phyloP scores from a whole-genome alignment of 2,113 vertebrate species.

The Carettochelys insculpta region DNA sequence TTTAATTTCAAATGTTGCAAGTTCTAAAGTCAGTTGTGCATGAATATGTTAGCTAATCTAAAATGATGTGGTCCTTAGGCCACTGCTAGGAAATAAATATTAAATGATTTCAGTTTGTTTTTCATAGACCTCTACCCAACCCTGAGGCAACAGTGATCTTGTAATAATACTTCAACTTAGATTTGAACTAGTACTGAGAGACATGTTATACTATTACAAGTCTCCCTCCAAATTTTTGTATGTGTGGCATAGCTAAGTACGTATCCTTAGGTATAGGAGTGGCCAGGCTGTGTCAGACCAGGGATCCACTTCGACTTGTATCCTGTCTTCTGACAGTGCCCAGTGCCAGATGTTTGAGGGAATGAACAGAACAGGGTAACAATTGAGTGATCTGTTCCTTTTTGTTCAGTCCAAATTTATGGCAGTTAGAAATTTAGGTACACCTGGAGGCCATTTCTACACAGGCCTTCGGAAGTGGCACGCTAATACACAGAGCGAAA shows the following conservation, averaged over 20 bases:
- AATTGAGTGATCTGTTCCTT: not conserved
- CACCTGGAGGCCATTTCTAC: too few relatives aligned
- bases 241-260: not conserved
- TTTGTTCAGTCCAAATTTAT: too few relatives aligned
- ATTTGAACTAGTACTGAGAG: not conserved
- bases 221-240: not conserved
- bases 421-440: too few relatives aligned
- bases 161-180: not conserved
- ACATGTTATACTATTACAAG: not conserved
- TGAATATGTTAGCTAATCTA: not conserved
- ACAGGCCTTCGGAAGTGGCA: too few relatives aligned
- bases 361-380: not conserved
- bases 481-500: too few relatives aligned
- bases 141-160: not conserved
- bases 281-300: not conserved
- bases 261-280: not conserved
- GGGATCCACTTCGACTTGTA: not conserved
- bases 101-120: fast-evolving
- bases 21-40: not conserved
- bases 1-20: fast-evolving
- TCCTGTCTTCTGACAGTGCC: not conserved
- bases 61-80: not conserved
- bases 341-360: not conserved
- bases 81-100: not conserved
- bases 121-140: not conserved